Evolutionary conservation across 2,113 vertebrate genomes (phyloP).

Genomic region (Barbus barbus): DNA sequence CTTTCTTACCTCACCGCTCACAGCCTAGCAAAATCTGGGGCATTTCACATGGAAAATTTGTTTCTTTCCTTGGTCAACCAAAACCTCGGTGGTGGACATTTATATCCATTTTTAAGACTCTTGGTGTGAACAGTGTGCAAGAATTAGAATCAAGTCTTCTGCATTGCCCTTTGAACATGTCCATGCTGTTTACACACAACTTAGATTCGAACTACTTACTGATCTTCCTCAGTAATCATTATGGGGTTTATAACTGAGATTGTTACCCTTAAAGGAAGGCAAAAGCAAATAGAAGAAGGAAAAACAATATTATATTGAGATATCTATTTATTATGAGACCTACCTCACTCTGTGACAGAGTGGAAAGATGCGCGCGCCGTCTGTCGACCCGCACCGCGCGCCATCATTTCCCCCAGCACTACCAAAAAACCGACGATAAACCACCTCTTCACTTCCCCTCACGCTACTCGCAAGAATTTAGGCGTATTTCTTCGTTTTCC

Average conservation of each 20-base stretch:
- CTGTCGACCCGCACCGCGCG: slow-evolving; percentile 38
- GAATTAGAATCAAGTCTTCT: neutral
- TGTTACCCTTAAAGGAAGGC: too few species aligned
- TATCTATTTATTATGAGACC: slow-evolving; percentile 33
- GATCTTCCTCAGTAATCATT: neutral
- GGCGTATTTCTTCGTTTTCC: slow-evolving; percentile 38
- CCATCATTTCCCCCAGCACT: slow-evolving; percentile 59
- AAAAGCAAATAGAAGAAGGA: neutral
- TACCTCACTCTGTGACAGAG: slow-evolving; percentile 68
- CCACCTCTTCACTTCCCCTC: too few species aligned
- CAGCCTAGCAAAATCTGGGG: slow-evolving; percentile 57
- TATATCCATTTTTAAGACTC: neutral
- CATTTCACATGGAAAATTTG: slow-evolving; percentile 34
- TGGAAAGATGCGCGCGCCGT: slow-evolving; percentile 51
- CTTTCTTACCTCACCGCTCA: slow-evolving; percentile 39
- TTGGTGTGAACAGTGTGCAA: neutral
- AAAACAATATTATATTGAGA: neutral
- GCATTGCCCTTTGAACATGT: neutral
- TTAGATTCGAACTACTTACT: neutral
- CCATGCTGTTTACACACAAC: neutral
- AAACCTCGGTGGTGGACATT: neutral
- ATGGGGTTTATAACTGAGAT: neutral
- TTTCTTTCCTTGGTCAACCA: neutral
- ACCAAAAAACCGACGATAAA: slow-evolving; percentile 35
- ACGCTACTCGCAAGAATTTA: slow-evolving; percentile 44